phyloP scores from a whole-genome alignment of 2,888 invertebrate genomes.

The Exephanes ischioxanthus region DNA sequence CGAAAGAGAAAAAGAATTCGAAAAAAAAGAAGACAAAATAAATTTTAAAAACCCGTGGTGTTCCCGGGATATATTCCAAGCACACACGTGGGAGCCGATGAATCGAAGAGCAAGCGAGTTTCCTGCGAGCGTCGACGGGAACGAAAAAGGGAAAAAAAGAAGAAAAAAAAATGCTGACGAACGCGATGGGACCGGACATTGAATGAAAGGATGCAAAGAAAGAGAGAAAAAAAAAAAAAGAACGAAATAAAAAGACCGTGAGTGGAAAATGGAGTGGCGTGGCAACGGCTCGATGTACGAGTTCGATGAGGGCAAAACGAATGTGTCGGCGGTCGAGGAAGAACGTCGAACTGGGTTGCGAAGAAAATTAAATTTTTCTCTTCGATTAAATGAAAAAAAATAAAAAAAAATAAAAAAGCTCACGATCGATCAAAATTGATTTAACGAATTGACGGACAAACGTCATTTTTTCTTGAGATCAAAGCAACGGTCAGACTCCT shows the following conservation, averaged over 20 bases:
- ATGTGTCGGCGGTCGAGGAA: slow-evolving; percentile 28
- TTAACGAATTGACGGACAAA: slow-evolving; percentile 45
- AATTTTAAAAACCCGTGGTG: neutral
- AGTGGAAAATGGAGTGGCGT: slow-evolving; percentile 33
- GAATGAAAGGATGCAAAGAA: slow-evolving; percentile 32
- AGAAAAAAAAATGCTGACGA: slow-evolving; percentile 50
- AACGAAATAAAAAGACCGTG: slow-evolving; percentile 12
- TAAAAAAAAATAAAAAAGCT: neutral
- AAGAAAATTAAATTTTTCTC: slow-evolving; percentile 25
- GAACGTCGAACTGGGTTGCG: slow-evolving; percentile 18
- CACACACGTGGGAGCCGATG: slow-evolving; percentile 28
- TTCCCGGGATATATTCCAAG: slow-evolving; percentile 23
- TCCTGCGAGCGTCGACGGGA: slow-evolving; percentile 35
- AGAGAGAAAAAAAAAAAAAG: slow-evolving; percentile 1
- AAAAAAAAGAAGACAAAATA: neutral
- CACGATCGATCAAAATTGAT: slow-evolving; percentile 15
- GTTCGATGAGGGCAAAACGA: slow-evolving; percentile 34
- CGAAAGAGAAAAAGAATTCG: slow-evolving; percentile 2
- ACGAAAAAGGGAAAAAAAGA: slow-evolving; percentile 36
- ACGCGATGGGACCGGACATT: slow-evolving; percentile 19
- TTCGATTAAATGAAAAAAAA: neutral
- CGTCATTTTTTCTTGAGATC: slow-evolving; percentile 16
- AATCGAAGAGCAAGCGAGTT: slow-evolving; percentile 34
- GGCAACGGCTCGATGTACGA: slow-evolving; percentile 14
- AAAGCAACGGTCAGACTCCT: neutral